Percentiles rank a stretch among this genome's conserved stretches.
Conservation (phyloP, 2,888 invertebrate genomes). For the Pycnomerus fuliginosus region DNA sequence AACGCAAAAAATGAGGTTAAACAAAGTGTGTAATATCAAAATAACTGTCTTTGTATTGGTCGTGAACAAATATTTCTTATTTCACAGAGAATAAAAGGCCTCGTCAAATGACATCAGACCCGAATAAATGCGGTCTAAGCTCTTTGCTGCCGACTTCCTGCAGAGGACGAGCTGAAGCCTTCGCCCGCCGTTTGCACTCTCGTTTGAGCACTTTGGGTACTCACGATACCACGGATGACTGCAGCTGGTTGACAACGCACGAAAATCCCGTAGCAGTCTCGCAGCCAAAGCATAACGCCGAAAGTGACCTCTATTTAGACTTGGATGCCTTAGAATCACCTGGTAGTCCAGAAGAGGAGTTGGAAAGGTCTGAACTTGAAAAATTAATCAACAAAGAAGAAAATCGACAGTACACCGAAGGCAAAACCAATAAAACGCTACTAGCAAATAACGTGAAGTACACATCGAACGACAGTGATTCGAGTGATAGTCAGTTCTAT, state of each 20-base stretch:
- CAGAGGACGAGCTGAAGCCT: slow-evolving; percentile 76
- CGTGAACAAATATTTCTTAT: too few species aligned
- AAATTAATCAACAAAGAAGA: slow-evolving; percentile 48
- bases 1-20: too few species aligned
- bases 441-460: slow-evolving; percentile 7
- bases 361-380: slow-evolving; percentile 37
- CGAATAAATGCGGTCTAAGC: slow-evolving; percentile 64
- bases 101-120: slow-evolving; percentile 47
- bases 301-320: slow-evolving; percentile 64
- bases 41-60: too few species aligned
- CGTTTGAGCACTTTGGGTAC: slow-evolving; percentile 71
- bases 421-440: not conserved
- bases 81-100: too few species aligned
- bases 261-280: slow-evolving; percentile 47
- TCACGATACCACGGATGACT: slow-evolving; percentile 48
- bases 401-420: slow-evolving; percentile 8
- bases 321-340: slow-evolving; percentile 68
- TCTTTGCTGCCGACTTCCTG: slow-evolving; percentile 76
- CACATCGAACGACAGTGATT: slow-evolving; percentile 51
- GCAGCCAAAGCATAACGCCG: slow-evolving; percentile 55
- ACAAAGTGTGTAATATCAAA: too few species aligned
- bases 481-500: slow-evolving; percentile 55
- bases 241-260: slow-evolving; percentile 41
- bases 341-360: slow-evolving; percentile 65
- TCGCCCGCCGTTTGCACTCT: slow-evolving; percentile 74